Evolutionary conservation across 2,888 invertebrate species (phyloP).

Genomic region (Sesia bembeciformis): DNA sequence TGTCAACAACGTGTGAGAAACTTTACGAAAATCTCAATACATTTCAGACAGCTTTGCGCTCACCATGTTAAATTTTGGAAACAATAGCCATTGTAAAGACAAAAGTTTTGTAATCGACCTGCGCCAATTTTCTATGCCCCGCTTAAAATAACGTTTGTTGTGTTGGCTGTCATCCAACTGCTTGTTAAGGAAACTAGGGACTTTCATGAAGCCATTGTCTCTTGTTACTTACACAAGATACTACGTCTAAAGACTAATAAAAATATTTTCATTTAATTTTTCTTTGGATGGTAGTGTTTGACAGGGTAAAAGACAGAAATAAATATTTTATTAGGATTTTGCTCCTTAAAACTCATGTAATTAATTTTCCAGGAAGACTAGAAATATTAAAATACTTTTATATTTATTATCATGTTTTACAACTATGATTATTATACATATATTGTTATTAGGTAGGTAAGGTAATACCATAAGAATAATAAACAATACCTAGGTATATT

Average conservation of each 20-base stretch:
- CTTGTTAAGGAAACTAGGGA: constrained; percentile 64
- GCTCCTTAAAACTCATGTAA: no score
- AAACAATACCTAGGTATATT: no score
- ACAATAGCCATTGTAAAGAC: background rate
- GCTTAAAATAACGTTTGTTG: constrained; percentile 41
- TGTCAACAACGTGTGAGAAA: background rate
- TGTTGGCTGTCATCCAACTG: constrained; percentile 61
- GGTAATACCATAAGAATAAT: no score
- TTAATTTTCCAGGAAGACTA: no score
- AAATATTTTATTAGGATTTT: no score
- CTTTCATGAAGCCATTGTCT: constrained; percentile 48
- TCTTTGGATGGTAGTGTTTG: no score
- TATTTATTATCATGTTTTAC: no score
- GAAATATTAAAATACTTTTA: no score
- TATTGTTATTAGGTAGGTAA: no score
- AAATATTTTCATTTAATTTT: background rate
- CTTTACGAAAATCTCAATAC: background rate
- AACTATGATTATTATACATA: no score
- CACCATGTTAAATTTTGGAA: background rate
- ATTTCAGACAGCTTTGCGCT: background rate
- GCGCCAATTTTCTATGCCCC: constrained; percentile 14
- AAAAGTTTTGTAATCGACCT: background rate
- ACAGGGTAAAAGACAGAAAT: no score
- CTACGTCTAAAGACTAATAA: constrained; percentile 7
- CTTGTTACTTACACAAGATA: constrained; percentile 41